Evolutionary conservation across 2,113 vertebrate genomes (phyloP).

Genomic region (Motacilla alba): DNA sequence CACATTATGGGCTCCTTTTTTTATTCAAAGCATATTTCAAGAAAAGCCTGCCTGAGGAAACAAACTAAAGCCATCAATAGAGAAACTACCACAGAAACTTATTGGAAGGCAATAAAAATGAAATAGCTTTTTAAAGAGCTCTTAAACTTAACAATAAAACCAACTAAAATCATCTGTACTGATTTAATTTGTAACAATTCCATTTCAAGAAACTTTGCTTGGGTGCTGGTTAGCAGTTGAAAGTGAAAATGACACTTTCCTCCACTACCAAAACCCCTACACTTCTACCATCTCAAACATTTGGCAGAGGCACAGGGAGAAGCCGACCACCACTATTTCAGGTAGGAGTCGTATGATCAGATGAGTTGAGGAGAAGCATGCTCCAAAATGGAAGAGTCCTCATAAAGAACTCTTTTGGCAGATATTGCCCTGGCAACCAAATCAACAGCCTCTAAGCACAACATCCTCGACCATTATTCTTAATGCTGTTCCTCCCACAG

Average conservation of each 20-base stretch:
- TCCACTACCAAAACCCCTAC: background rate
- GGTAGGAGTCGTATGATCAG: fast-evolving
- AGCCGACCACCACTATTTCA: background rate
- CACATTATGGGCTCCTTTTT: background rate
- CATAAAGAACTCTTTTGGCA: background rate
- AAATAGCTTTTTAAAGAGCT: background rate
- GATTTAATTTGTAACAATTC: background rate
- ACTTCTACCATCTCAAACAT: background rate
- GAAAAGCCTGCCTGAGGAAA: background rate
- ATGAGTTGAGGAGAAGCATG: background rate
- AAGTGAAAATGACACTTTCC: background rate
- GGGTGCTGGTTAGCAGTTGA: background rate
- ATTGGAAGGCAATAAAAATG: background rate
- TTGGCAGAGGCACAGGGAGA: background rate
- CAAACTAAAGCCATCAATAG: background rate
- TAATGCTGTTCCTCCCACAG: background rate
- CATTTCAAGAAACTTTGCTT: background rate
- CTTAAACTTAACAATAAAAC: background rate
- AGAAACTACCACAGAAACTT: background rate
- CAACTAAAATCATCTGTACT: background rate
- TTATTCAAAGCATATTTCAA: background rate
- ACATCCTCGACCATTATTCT: background rate
- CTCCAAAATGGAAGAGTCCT: background rate
- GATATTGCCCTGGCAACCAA: background rate
- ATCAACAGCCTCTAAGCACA: background rate